These are phyloP conservation scores for Pandemis corylana DNA, from an alignment of 2,888 invertebrate species.

Conservation along the genomic window DNA sequence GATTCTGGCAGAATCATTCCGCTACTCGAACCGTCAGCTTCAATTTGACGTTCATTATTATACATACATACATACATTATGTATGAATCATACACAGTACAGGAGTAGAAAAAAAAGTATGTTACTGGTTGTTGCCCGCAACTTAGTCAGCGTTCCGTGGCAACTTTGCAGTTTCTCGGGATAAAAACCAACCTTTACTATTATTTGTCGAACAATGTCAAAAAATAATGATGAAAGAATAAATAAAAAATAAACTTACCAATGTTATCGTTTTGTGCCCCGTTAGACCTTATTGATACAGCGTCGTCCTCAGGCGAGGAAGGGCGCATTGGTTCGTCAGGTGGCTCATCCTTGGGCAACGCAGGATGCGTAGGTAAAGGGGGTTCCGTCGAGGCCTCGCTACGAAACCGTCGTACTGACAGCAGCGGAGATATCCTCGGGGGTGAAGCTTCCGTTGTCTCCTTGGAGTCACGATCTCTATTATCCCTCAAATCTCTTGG, in stretches of 20 bases:
- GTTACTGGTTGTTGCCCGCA: no score
- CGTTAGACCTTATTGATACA: conserved; percentile 83
- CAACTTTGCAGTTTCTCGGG: not conserved
- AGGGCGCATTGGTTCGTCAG: conserved; percentile 81
- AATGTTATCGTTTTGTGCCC: conserved; percentile 82
- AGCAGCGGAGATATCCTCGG: conserved; percentile 80
- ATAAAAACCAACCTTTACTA: not conserved
- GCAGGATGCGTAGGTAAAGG: conserved; percentile 77
- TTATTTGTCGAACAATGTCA: no score
- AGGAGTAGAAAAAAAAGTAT: no score
- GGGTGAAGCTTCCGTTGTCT: conserved; percentile 76
- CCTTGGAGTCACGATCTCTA: conserved; percentile 71
- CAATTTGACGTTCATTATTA: no score
- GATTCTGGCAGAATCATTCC: no score
- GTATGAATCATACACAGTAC: no score
- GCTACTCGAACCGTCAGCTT: no score
- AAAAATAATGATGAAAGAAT: not conserved
- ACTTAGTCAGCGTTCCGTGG: no score
- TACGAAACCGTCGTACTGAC: conserved; percentile 77
- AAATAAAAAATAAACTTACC: conserved; percentile 64
- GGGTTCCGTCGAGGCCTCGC: conserved; percentile 69
- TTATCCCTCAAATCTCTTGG: conserved; percentile 68
- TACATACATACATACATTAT: no score
- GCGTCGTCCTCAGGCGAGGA: conserved; percentile 86
- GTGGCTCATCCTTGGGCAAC: conserved; percentile 83